Conservation (phyloP, 2,113 vertebrate species). For the Bagarius yarrelli region DNA sequence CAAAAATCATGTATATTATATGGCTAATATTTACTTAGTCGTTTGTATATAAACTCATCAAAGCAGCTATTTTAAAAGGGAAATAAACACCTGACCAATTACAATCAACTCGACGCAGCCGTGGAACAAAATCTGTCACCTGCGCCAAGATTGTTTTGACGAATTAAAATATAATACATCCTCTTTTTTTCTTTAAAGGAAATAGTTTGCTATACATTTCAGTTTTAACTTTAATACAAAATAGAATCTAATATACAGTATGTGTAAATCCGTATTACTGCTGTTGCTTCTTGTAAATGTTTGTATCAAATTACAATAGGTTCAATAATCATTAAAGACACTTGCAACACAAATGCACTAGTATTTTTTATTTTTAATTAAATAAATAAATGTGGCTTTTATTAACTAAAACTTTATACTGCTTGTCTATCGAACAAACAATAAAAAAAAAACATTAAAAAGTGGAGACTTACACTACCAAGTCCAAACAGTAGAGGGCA, state of each 20-base stretch:
- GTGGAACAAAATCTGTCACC: not conserved
- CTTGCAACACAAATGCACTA: not conserved
- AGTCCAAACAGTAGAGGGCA: not conserved
- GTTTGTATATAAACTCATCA: not conserved
- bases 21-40: not conserved
- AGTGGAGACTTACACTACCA: not conserved
- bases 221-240: not conserved
- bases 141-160: not conserved
- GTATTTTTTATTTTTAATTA: not conserved
- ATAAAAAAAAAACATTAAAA: not conserved
- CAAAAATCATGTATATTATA: not conserved
- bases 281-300: not conserved
- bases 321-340: not conserved
- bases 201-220: not conserved
- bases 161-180: not conserved
- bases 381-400: not conserved
- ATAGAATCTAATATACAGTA: not conserved
- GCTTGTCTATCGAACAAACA: not conserved
- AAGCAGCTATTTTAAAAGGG: not conserved
- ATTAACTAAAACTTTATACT: not conserved
- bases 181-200: not conserved
- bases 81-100: not conserved
- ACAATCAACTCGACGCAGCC: not conserved
- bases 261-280: no score
- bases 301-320: not conserved